Evolutionary conservation across 2,113 vertebrate genomes (phyloP), one percentile per base, ranked within the genome.

Genomic region (Centropus bengalensis): DNA sequence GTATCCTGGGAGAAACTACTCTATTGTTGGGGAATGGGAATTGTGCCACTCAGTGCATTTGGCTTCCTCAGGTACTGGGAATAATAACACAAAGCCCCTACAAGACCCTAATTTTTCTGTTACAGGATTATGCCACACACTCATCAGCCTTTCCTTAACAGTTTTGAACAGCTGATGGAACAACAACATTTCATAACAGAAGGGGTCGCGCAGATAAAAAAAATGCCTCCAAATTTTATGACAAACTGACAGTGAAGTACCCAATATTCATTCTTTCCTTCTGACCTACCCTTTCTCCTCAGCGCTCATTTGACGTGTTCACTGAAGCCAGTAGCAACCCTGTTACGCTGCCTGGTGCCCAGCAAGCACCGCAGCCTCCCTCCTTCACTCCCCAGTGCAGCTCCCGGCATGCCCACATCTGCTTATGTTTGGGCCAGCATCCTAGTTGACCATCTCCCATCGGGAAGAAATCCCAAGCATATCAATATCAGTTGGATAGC

Each of bases 11-110:
- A 86, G 71, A 88, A 88, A 93, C 75, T 64, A 26, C 56, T 52
- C 82, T 81, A 71, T 94, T 95, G 91, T 93, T 78, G 71, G 26
- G 47, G 68, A 95, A 86, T 71, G 91, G 82, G 89, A 95, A 78
- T 90, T 63, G 80, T 91, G 91, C 89, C 89, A 78, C 79, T 86
- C 62, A 12, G 60, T 89, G 84, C 75, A 36, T 89, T 82, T 77
- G 55, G 79, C 52, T 80, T 67, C 71, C 80, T 12, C 1, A 52
- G 60, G 63, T n/a, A 26, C 68, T 75, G 33, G 52, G 71, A 77
- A 49, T 27, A 16, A 21, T 30, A 67, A 52, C 47, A 89, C 75
- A 95, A 88, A 94, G 63, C 16, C 32, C 24, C 27, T 64, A 2
- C 8, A 9, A 92, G 49, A 13, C 44, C 32, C 33, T 45, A 27